phyloP scores from a whole-genome alignment of 1,140 invertebrate genomes.

The Cotesia glomerata region DNA sequence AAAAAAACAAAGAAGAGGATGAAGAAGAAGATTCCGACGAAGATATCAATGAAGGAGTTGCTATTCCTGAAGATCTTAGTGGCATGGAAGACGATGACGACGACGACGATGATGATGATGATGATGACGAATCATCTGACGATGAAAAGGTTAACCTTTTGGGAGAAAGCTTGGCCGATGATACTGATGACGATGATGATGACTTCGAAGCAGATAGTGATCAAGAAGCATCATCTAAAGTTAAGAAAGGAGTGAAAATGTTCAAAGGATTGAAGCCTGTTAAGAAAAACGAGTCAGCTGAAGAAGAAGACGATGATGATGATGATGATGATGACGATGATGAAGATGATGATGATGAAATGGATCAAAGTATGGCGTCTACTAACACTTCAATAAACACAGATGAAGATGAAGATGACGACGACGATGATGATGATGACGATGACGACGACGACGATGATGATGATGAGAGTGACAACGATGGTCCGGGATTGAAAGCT shows the following conservation, averaged over 20 bases:
- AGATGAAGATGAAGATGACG: constrained; percentile 31
- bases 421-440: constrained; percentile 39
- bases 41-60: constrained; percentile 30
- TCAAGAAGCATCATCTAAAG: not conserved
- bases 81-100: constrained; percentile 28
- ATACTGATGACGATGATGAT: constrained; percentile 32
- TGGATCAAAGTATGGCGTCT: constrained; percentile 4
- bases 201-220: constrained; percentile 29
- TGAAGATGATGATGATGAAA: constrained; percentile 32
- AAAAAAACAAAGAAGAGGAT: constrained; percentile 20
- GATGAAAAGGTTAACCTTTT: constrained; percentile 21
- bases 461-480: constrained; percentile 33
- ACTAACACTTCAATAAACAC: constrained; percentile 5
- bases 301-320: constrained; percentile 26
- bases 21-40: constrained; percentile 26
- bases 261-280: constrained; percentile 36
- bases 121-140: constrained; percentile 27
- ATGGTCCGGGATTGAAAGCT: constrained; percentile 31
- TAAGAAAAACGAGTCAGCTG: constrained; percentile 12
- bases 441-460: constrained; percentile 41
- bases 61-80: constrained; percentile 20
- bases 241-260: constrained; percentile 42
- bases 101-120: constrained; percentile 20
- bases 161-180: constrained; percentile 25
- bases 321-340: constrained; percentile 35